A percentile compares a stretch with the other conserved stretches of the same genome.
phyloP scores from a whole-genome alignment of 2,113 vertebrate species.

The Stictonetta naevosa region DNA sequence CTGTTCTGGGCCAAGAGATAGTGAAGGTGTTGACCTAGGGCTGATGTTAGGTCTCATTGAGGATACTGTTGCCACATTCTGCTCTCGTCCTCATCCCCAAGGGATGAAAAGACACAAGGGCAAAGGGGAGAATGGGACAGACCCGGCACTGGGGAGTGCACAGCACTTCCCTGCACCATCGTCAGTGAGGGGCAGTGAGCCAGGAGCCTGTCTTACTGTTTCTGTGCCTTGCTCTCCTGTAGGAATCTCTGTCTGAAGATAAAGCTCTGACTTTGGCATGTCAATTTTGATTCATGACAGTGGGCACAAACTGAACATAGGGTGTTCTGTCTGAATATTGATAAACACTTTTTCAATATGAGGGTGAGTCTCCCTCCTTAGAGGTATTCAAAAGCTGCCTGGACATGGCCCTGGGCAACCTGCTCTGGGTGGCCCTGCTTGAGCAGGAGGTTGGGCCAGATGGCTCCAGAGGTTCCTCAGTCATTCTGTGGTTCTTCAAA shows the following conservation, averaged over 20 bases:
- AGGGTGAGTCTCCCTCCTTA: not conserved
- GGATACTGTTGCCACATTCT: not conserved
- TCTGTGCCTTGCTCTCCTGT: not conserved
- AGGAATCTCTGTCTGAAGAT: not conserved
- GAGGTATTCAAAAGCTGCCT: not conserved
- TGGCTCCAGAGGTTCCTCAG: not conserved
- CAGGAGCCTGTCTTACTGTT: not conserved
- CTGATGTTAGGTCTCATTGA: not conserved
- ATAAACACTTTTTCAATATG: not conserved
- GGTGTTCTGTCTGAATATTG: not conserved
- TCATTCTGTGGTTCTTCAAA: not conserved
- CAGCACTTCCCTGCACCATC: not conserved
- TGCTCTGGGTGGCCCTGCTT: rapidly evolving
- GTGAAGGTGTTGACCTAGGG: not conserved
- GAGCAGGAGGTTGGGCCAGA: not conserved
- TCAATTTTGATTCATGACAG: not conserved
- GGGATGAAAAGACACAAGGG: not conserved
- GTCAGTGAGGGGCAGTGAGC: not conserved
- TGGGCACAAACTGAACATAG: not conserved
- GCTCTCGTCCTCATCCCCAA: not conserved
- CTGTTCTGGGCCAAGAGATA: not conserved
- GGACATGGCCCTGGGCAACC: not conserved
- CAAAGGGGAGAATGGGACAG: not conserved
- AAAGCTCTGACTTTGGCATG: not conserved
- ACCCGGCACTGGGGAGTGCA: not conserved